Evolutionary conservation across 1,140 invertebrate species (phyloP).

Genomic region (Pachyrhynchus sulphureomaculatus): DNA sequence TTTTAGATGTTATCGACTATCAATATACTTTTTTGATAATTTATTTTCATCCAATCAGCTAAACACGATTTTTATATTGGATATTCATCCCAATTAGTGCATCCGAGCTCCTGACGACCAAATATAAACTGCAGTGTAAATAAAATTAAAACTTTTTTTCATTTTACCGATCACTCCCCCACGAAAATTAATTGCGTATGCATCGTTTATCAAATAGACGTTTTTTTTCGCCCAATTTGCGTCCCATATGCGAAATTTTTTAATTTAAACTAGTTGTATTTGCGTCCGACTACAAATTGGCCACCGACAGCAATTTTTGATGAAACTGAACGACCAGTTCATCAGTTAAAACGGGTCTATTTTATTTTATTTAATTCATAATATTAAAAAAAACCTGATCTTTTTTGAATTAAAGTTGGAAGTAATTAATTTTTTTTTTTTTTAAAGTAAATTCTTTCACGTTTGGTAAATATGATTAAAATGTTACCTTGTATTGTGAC

Average conservation of each 20-base stretch:
- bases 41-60: too few relatives aligned
- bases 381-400: neutral
- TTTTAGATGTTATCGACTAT: too few relatives aligned
- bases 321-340: neutral
- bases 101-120: constrained; percentile 6
- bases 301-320: constrained; percentile 25
- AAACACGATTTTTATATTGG: neutral
- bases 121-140: constrained; percentile 30
- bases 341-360: neutral
- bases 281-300: constrained; percentile 27
- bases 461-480: too few relatives aligned
- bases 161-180: constrained; percentile 16
- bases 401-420: too few relatives aligned
- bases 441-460: too few relatives aligned
- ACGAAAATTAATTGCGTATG: constrained; percentile 31
- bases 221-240: constrained; percentile 29
- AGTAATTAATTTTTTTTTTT: too few relatives aligned
- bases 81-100: constrained; percentile 21
- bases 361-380: constrained; percentile 1
- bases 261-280: constrained; percentile 29
- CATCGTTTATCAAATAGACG: constrained; percentile 28
- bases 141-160: constrained; percentile 34
- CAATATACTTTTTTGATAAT: too few relatives aligned
- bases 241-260: constrained; percentile 21
- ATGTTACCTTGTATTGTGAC: too few relatives aligned